A percentile compares a stretch with the other conserved stretches of the same genome.
Evolutionary conservation across 2,888 invertebrate genomes (phyloP).

Genomic region (Rambutsinella grinnellia): DNA sequence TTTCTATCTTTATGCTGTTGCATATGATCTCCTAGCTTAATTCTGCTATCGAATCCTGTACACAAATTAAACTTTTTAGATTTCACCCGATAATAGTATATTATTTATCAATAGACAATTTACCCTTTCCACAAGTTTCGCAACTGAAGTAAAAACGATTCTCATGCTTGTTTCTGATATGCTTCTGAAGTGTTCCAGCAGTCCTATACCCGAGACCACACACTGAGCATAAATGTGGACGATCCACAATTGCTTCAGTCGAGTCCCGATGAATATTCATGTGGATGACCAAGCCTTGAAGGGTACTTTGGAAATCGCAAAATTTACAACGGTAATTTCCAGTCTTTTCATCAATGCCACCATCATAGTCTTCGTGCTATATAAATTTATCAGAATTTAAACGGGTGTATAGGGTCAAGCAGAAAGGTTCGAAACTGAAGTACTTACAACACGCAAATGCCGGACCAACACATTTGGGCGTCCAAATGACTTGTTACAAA

Average conservation of each 20-base stretch:
- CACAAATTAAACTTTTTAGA: not conserved
- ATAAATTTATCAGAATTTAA: not conserved
- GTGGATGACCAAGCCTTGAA: not conserved
- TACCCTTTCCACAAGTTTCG: constrained; percentile 29
- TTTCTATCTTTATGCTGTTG: not conserved
- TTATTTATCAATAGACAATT: not conserved
- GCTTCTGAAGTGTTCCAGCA: not conserved
- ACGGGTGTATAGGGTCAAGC: not conserved
- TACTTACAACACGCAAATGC: constrained; percentile 12
- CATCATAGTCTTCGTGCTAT: constrained; percentile 14
- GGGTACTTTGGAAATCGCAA: not conserved
- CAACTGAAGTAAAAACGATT: constrained; percentile 15
- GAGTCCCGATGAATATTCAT: not conserved
- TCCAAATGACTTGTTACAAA: constrained; percentile 4
- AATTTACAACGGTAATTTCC: constrained; percentile 9
- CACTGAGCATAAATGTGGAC: not conserved
- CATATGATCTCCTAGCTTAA: not conserved
- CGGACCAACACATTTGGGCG: not conserved
- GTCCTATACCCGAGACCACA: constrained; percentile 11
- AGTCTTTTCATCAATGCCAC: not conserved
- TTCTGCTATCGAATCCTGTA: constrained; percentile 14
- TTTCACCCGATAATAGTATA: not conserved
- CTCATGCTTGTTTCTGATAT: constrained; percentile 19
- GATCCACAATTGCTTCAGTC: not conserved
- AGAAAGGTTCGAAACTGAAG: not conserved